phyloP scores from a whole-genome alignment of 2,888 invertebrate species.

The Scaptodrosophila latifasciaeformis region DNA sequence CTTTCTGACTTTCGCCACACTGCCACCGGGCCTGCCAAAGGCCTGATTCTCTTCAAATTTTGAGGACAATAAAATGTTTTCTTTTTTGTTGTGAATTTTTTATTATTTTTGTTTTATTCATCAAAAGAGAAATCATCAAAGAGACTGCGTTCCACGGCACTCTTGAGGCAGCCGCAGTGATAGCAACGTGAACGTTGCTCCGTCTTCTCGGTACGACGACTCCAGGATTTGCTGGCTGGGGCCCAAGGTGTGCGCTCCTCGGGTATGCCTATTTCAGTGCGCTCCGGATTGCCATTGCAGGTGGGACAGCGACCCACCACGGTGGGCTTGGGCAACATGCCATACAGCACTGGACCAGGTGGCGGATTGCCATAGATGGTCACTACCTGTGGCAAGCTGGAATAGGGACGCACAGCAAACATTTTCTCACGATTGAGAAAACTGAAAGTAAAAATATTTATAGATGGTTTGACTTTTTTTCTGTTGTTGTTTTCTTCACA shows the following conservation, averaged over 20 bases:
- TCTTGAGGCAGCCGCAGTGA: conserved; percentile 50
- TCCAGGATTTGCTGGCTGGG: conserved; percentile 67
- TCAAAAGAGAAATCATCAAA: conserved; percentile 42
- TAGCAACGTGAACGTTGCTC: conserved; percentile 43
- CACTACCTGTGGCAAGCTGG: conserved; percentile 56
- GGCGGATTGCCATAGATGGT: conserved; percentile 57
- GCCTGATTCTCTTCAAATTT: conserved; percentile 27
- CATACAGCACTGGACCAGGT: conserved; percentile 48
- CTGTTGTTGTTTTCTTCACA: too few relatives aligned
- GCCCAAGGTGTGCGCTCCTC: conserved; percentile 74
- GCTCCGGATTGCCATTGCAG: conserved; percentile 69
- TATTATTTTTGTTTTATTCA: conserved; percentile 32
- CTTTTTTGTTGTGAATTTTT: conserved; percentile 25
- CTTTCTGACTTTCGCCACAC: conserved; percentile 94
- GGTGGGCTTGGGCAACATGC: conserved; percentile 44
- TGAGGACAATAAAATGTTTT: conserved; percentile 41
- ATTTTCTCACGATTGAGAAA: conserved; percentile 73
- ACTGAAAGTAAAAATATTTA: conserved; percentile 34
- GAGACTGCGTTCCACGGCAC: conserved; percentile 33
- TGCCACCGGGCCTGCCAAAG: conserved; percentile 79
- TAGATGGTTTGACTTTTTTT: not conserved
- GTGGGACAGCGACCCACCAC: conserved; percentile 64
- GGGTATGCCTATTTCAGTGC: conserved; percentile 69
- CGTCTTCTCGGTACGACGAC: conserved; percentile 45
- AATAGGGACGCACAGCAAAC: conserved; percentile 63